These are phyloP conservation scores for Silurus lanzhouensis DNA, from an alignment of 2,797 vertebrate species.

Conservation along the genomic window DNA sequence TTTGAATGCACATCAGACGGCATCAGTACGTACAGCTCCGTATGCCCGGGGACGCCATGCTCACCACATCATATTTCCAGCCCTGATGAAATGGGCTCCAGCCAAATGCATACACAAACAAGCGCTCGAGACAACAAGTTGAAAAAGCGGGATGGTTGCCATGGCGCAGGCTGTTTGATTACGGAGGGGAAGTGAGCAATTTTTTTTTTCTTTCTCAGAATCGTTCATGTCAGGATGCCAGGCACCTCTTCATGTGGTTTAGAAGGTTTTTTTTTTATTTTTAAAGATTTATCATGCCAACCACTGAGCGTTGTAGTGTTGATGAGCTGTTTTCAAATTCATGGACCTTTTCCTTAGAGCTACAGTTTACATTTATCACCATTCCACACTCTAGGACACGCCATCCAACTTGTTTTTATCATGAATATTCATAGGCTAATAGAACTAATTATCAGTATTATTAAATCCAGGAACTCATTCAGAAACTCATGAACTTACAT, in stretches of 20 bases:
- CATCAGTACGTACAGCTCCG: conserved; percentile 63
- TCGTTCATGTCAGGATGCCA: conserved; percentile 62
- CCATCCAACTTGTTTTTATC: too few relatives aligned
- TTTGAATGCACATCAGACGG: conserved; percentile 74
- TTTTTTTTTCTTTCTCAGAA: conserved; percentile 65
- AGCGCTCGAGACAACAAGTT: conserved; percentile 49
- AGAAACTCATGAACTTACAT: too few relatives aligned
- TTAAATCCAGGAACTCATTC: too few relatives aligned
- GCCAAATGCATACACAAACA: conserved; percentile 49
- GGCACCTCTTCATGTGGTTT: conserved; percentile 71
- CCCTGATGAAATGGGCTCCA: conserved; percentile 61
- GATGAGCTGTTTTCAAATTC: neutral
- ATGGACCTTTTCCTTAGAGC: neutral
- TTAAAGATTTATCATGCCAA: conserved; percentile 28
- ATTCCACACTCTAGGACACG: too few relatives aligned
- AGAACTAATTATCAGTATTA: too few relatives aligned
- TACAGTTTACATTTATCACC: too few relatives aligned
- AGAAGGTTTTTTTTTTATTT: conserved; percentile 44
- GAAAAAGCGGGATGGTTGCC: conserved; percentile 44
- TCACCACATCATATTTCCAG: conserved; percentile 76
- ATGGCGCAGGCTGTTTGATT: conserved; percentile 53
- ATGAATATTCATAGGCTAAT: too few relatives aligned
- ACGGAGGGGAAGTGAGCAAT: conserved; percentile 57
- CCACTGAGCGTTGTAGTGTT: conserved; percentile 2
- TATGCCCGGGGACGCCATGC: conserved; percentile 63